Conservation (phyloP, 2,797 vertebrate genomes). For the Halcyon chelicuti region DNA sequence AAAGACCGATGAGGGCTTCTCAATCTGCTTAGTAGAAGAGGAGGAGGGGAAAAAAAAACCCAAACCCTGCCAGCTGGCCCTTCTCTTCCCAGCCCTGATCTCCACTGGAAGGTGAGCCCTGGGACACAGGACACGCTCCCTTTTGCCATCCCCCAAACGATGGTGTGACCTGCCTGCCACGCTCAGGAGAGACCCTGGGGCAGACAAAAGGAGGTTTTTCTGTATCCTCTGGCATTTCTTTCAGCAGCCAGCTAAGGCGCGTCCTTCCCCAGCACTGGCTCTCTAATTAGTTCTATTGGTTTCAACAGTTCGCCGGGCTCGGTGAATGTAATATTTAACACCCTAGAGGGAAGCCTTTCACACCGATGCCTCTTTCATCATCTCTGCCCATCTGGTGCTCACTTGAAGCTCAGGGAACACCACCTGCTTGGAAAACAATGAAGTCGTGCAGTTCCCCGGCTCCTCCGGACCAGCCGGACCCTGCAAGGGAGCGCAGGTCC, state of each 20-base stretch:
- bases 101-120: fast-evolving
- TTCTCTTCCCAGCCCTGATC: neutral
- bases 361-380: slow-evolving; percentile 72
- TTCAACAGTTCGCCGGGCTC: slow-evolving; percentile 54
- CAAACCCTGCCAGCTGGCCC: neutral
- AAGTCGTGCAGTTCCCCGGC: neutral
- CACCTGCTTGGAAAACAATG: slow-evolving; percentile 70
- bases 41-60: fast-evolving
- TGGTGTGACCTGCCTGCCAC: fast-evolving
- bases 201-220: neutral
- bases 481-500: neutral
- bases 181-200: fast-evolving
- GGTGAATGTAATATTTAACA: slow-evolving; percentile 76
- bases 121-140: fast-evolving
- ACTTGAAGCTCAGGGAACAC: slow-evolving; percentile 61
- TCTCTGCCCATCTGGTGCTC: slow-evolving; percentile 75
- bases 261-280: slow-evolving; percentile 21
- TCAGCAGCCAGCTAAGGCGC: neutral
- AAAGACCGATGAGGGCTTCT: neutral
- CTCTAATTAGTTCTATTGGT: slow-evolving; percentile 72
- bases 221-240: slow-evolving; percentile 29
- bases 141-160: neutral
- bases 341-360: slow-evolving; percentile 69
- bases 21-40: neutral
- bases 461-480: neutral